Conservation (phyloP, 2,888 invertebrate species). For the Amaurobius ferox region DNA sequence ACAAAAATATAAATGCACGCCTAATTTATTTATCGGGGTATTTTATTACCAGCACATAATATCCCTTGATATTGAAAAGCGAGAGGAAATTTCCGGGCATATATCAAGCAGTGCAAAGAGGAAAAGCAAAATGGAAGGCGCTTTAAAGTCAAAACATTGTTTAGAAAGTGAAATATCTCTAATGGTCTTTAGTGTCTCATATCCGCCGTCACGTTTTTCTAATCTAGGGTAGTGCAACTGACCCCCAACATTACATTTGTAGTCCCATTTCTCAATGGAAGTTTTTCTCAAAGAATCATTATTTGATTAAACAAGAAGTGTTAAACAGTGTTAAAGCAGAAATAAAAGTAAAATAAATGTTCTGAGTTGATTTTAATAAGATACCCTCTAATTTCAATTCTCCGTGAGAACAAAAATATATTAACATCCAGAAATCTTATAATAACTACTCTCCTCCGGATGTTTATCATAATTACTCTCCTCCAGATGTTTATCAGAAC, state of each 20-base stretch:
- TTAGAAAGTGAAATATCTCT: neutral
- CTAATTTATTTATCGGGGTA: slow-evolving; percentile 14
- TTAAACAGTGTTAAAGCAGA: too few species aligned
- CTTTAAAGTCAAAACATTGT: neutral
- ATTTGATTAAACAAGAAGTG: too few species aligned
- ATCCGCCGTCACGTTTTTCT: neutral
- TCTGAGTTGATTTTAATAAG: too few species aligned
- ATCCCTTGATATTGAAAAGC: slow-evolving; percentile 2
- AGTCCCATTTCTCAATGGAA: too few species aligned
- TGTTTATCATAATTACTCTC: too few species aligned
- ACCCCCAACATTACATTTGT: neutral
- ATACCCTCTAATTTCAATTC: too few species aligned
- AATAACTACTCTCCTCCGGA: too few species aligned
- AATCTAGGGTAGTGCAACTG: neutral
- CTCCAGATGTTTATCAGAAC: too few species aligned
- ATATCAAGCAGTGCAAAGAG: neutral
- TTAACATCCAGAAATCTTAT: too few species aligned
- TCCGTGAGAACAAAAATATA: too few species aligned
- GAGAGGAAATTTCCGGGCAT: neutral
- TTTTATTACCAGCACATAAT: slow-evolving; percentile 1
- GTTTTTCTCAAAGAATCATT: too few species aligned
- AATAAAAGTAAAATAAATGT: too few species aligned
- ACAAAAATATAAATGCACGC: neutral
- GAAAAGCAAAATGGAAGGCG: neutral
- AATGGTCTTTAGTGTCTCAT: slow-evolving; percentile 2